Evolutionary conservation across 2,113 vertebrate genomes (phyloP).

Genomic region (Oenanthe melanoleuca): DNA sequence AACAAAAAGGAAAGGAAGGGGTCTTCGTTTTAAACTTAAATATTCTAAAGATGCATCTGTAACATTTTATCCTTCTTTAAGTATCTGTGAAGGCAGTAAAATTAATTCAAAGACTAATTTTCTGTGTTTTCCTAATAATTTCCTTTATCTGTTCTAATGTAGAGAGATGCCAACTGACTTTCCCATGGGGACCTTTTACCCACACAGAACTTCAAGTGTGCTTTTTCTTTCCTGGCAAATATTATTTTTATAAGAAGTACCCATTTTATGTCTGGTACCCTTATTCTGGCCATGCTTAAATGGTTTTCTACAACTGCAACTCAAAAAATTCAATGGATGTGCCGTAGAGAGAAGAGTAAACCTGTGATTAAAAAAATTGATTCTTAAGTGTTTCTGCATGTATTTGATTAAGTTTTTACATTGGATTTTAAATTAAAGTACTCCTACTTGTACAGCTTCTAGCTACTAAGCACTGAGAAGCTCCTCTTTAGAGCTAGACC

Average conservation of each 20-base stretch:
- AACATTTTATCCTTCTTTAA: background rate
- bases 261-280: background rate
- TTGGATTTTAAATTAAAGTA: background rate
- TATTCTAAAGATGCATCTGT: background rate
- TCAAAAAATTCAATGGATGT: background rate
- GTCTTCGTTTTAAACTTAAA: background rate
- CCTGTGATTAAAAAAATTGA: background rate
- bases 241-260: background rate
- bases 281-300: background rate
- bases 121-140: background rate
- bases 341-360: background rate
- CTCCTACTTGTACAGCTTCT: background rate
- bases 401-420: background rate
- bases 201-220: background rate
- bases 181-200: background rate
- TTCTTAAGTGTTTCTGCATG: background rate
- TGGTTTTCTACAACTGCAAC: background rate
- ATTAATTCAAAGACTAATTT: background rate
- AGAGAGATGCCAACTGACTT: background rate
- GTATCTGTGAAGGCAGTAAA: background rate
- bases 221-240: background rate
- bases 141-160: background rate
- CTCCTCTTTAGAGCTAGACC: background rate
- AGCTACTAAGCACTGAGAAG: background rate
- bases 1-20: constrained; percentile 27